These are phyloP conservation scores for Chiridota heheva DNA, from an alignment of 35 echinoderm and acorn worm genomes.

Conservation along the genomic window DNA sequence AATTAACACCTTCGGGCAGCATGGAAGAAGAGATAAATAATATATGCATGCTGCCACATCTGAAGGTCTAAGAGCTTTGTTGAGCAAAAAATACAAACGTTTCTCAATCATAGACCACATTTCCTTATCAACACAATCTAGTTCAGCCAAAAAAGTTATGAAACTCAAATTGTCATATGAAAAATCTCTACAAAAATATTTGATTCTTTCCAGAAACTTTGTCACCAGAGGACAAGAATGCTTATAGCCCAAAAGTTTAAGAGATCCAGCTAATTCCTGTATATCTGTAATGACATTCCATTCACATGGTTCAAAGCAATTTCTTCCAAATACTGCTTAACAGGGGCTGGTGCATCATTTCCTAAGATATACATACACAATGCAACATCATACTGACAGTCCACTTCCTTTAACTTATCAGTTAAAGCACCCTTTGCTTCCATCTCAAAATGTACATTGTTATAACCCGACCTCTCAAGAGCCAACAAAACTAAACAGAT, in stretches of 20 bases:
- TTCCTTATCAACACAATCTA: neutral
- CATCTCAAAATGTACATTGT: slow-evolving; percentile 24
- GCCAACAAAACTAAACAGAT: slow-evolving; percentile 46
- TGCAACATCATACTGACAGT: slow-evolving; percentile 34
- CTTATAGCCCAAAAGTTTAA: slow-evolving; percentile 73
- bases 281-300: neutral
- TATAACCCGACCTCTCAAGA: slow-evolving; percentile 36
- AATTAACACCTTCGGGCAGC: too few relatives aligned
- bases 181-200: neutral
- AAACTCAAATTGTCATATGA: slow-evolving; percentile 17
- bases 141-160: neutral
- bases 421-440: slow-evolving; percentile 14
- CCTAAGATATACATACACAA: slow-evolving; percentile 48
- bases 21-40: too few relatives aligned
- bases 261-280: slow-evolving; percentile 51
- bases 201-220: slow-evolving; percentile 31
- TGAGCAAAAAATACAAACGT: too few relatives aligned
- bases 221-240: slow-evolving; percentile 7
- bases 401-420: slow-evolving; percentile 4
- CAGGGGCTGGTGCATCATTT: slow-evolving; percentile 45
- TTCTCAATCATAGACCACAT: neutral
- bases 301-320: slow-evolving; percentile 35
- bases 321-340: slow-evolving; percentile 71
- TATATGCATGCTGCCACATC: too few relatives aligned
- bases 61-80: too few relatives aligned